Evolutionary conservation across 2,113 vertebrate genomes (phyloP).

Genomic region (Pampusana beccarii): DNA sequence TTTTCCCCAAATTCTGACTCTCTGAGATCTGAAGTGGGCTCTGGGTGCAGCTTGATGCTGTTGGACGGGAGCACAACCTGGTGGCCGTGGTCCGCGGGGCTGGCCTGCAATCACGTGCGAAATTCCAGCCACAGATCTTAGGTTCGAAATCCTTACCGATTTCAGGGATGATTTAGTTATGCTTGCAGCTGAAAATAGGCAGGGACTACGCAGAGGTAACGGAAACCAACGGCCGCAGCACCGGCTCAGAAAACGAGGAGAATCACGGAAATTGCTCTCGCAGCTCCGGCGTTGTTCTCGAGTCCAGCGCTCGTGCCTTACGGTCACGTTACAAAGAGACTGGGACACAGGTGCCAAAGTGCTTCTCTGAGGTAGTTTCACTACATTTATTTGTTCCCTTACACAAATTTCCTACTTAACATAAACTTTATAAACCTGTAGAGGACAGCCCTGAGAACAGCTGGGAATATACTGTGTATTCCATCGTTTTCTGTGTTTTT

Average conservation of each 20-base stretch:
- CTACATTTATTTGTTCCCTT: not conserved
- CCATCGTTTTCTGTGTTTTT: not conserved
- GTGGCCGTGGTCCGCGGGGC: not conserved
- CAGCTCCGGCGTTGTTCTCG: not conserved
- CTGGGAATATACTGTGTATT: not conserved
- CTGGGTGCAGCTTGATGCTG: too few species aligned
- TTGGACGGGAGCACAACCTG: too few species aligned
- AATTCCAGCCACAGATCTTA: slow-evolving; percentile 18
- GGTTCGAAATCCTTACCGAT: slow-evolving; percentile 29
- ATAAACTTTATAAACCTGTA: not conserved
- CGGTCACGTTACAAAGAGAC: not conserved
- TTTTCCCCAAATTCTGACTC: slow-evolving; percentile 66
- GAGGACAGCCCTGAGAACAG: not conserved
- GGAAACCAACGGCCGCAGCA: not conserved
- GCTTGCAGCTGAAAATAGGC: slow-evolving; percentile 40
- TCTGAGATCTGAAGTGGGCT: slow-evolving; percentile 6
- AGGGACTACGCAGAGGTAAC: slow-evolving; percentile 65
- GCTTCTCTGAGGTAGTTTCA: slow-evolving; percentile 29
- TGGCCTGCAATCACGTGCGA: not conserved
- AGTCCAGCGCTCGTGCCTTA: not conserved
- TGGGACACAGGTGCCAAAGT: slow-evolving; percentile 61
- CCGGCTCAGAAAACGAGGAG: not conserved
- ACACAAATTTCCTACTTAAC: not conserved
- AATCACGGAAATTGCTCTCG: not conserved
- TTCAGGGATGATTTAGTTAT: slow-evolving; percentile 73